Conservation (phyloP, 2,888 invertebrate genomes). For the Phengaris arion region DNA sequence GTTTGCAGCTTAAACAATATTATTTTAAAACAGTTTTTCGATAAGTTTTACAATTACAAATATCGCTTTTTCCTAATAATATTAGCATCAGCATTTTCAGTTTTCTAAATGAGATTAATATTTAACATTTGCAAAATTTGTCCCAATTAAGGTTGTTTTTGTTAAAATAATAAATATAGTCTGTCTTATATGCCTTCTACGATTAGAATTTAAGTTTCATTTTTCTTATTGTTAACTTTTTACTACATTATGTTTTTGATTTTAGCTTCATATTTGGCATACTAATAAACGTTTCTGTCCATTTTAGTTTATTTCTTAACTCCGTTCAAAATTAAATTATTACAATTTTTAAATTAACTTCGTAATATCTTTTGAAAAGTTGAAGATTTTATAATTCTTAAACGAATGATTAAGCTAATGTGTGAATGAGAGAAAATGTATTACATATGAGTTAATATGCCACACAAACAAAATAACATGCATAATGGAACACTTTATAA, state of each 20-base stretch:
- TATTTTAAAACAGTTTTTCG: constrained; percentile 33
- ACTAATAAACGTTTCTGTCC: constrained; percentile 59
- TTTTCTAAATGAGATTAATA: constrained; percentile 19
- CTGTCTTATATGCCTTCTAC: not conserved
- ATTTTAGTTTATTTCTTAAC: constrained; percentile 42
- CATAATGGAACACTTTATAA: not conserved
- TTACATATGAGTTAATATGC: too few relatives aligned
- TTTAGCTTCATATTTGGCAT: constrained; percentile 57
- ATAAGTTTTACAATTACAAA: constrained; percentile 8
- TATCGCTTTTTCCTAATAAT: not conserved
- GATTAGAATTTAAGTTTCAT: constrained; percentile 25
- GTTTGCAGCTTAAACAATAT: constrained; percentile 48
- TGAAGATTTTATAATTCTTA: not conserved
- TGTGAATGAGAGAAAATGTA: not conserved
- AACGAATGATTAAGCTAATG: not conserved
- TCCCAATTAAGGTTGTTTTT: constrained; percentile 11
- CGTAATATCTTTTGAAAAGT: too few relatives aligned
- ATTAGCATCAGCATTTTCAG: not conserved
- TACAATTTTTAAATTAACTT: not conserved
- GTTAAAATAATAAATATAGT: not conserved
- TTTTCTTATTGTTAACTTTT: constrained; percentile 28
- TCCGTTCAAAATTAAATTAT: constrained; percentile 34
- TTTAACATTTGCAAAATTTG: not conserved
- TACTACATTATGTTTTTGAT: not conserved
- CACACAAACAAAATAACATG: not conserved